Evolutionary conservation across 2,888 invertebrate genomes (phyloP), one percentile per base, ranked within the genome.

Genomic region (Griposia aprilina): DNA sequence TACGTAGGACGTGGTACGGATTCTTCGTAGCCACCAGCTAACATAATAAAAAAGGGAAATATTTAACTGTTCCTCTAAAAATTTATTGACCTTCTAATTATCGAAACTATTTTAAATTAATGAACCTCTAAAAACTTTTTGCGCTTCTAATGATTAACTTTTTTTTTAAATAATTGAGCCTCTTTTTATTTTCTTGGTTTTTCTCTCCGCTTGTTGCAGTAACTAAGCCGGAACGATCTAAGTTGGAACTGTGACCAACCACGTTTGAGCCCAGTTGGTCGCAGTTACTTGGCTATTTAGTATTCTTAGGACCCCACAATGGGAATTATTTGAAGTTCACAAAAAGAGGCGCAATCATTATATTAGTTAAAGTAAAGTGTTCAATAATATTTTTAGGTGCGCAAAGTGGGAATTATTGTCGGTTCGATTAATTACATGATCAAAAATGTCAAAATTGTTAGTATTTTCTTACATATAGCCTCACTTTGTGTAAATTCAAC

Each of bases 401-500:
- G 1, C 1, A 30, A 55, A 52, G 17, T 52, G 0, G 3, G 10
- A 17, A 55, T n/a, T 36, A 36, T n/a, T 17, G 4, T 10, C 17
- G 11, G 3, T 17, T n/a, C 3, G 0, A 69, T 11, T 68, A 36
- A 52, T 36, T 11, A 20, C 11, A 57, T 55, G 36, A 17, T 20
- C 0, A 20, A 13, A 30, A 52, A 36, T 17, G 0, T n/a, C 6
- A 4, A 30, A 57, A 76, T 41, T 17, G 0, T 26, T 20, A 23
- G 11, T 66, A 45, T 52, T 57, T 36, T 57, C 26, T 23, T 50
- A 23, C 17, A 36, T 66, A 36, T 20, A 30, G 70, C 62, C 68
- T 68, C 62, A 63, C 63, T 65, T 69, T 15, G 41, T 68, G 20
- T 71, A 68, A 65, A 62, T 65, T 83, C 75, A 59, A 59, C 50